These are phyloP conservation scores for Gerris lacustris DNA, from an alignment of 2,888 invertebrate genomes.

Conservation along the genomic window DNA sequence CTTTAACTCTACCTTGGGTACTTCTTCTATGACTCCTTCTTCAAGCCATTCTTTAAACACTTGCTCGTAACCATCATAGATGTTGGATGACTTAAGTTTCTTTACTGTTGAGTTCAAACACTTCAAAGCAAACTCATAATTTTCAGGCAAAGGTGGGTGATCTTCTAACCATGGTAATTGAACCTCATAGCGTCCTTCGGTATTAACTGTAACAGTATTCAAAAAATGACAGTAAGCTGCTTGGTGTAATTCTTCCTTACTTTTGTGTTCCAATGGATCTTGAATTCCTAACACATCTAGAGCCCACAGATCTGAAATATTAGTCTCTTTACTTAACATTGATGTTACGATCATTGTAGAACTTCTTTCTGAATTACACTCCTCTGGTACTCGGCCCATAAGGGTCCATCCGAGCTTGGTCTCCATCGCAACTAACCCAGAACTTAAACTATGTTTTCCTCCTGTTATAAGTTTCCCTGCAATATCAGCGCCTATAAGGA, in stretches of 20 bases:
- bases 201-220: background rate
- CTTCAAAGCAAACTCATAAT: background rate
- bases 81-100: too few relatives aligned
- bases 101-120: too few relatives aligned
- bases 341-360: too few relatives aligned
- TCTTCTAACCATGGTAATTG: background rate
- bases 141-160: background rate
- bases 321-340: too few relatives aligned
- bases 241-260: background rate
- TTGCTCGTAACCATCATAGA: too few relatives aligned
- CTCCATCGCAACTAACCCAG: too few relatives aligned
- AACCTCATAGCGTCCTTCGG: background rate
- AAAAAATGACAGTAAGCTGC: background rate
- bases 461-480: too few relatives aligned
- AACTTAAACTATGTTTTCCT: too few relatives aligned
- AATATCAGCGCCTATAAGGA: too few relatives aligned
- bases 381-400: too few relatives aligned
- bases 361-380: too few relatives aligned
- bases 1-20: background rate
- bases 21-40: constrained; percentile 8
- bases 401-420: too few relatives aligned
- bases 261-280: background rate
- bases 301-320: background rate
- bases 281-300: background rate
- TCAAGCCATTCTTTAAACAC: constrained; percentile 4